Conservation (phyloP, 2,888 invertebrate species). For the Apodemia hepburni region DNA sequence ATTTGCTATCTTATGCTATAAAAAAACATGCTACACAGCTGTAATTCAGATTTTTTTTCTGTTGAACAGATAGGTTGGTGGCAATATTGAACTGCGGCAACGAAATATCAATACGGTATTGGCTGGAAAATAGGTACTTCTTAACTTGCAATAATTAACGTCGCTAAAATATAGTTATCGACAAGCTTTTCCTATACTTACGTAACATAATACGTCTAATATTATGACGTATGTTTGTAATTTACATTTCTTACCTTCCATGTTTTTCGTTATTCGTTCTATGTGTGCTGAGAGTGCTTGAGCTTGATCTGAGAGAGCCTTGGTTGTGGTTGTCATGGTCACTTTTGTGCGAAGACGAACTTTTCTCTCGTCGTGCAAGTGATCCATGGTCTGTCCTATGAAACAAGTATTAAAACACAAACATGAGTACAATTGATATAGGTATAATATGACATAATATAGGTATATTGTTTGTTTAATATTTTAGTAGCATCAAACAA, state of each 20-base stretch:
- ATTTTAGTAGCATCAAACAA: too few relatives aligned
- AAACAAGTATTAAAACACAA: background rate
- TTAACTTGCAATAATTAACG: background rate
- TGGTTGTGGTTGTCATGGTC: constrained; percentile 59
- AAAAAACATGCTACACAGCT: too few relatives aligned
- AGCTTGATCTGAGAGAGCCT: constrained; percentile 81
- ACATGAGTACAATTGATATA: background rate
- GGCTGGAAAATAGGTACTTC: too few relatives aligned
- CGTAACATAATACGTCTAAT: too few relatives aligned
- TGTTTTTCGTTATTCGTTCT: constrained; percentile 72
- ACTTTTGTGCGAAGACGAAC: constrained; percentile 56
- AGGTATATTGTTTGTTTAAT: too few relatives aligned
- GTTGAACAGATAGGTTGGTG: too few relatives aligned
- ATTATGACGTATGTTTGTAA: background rate
- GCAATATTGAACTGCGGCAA: too few relatives aligned
- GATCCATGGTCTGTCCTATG: constrained; percentile 64
- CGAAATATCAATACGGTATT: too few relatives aligned
- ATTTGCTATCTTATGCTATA: too few relatives aligned
- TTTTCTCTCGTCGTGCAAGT: constrained; percentile 65
- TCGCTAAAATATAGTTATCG: background rate
- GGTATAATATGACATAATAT: too few relatives aligned
- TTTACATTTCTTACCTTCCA: constrained; percentile 46
- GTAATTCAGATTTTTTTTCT: too few relatives aligned
- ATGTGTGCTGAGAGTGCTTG: constrained; percentile 80
- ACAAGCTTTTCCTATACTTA: background rate